Evolutionary conservation across 2,797 vertebrate species (phyloP).

Genomic region (Poliocrania exsul): DNA sequence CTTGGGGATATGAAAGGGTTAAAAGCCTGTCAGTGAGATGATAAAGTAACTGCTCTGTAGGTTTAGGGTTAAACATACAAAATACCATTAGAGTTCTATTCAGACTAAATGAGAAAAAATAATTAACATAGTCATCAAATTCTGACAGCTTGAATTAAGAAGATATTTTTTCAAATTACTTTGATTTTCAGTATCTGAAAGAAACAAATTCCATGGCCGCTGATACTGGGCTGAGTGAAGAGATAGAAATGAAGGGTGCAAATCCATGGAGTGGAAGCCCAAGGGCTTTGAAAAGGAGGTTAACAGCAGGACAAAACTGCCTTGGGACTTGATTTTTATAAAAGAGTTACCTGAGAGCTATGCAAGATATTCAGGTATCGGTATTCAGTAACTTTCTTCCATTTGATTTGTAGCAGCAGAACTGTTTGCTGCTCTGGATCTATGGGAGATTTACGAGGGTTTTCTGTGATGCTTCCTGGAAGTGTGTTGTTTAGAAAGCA

Average conservation of each 20-base stretch:
- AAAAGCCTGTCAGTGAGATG: neutral
- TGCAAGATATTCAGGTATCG: neutral
- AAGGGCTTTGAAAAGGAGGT: neutral
- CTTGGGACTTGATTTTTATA: neutral
- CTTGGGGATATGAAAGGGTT: neutral
- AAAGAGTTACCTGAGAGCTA: neutral
- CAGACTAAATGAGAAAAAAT: slow-evolving; percentile 17
- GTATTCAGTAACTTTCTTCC: neutral
- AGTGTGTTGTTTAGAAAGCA: neutral
- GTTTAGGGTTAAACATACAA: neutral
- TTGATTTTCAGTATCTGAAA: slow-evolving; percentile 32
- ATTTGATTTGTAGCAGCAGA: neutral
- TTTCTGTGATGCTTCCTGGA: neutral
- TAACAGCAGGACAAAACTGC: neutral
- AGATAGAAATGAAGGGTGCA: neutral
- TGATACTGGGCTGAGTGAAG: neutral
- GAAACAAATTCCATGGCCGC: neutral
- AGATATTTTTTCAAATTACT: neutral
- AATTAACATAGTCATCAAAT: slow-evolving; percentile 17
- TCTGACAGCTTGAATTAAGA: slow-evolving; percentile 14
- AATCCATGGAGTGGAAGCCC: neutral
- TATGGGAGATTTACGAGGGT: neutral
- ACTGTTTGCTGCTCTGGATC: neutral
- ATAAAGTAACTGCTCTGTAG: neutral
- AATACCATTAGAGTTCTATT: neutral